Base-by-base conservation (phyloP, 2,797 vertebrate genomes). In the Rhincodon typus region DNA sequence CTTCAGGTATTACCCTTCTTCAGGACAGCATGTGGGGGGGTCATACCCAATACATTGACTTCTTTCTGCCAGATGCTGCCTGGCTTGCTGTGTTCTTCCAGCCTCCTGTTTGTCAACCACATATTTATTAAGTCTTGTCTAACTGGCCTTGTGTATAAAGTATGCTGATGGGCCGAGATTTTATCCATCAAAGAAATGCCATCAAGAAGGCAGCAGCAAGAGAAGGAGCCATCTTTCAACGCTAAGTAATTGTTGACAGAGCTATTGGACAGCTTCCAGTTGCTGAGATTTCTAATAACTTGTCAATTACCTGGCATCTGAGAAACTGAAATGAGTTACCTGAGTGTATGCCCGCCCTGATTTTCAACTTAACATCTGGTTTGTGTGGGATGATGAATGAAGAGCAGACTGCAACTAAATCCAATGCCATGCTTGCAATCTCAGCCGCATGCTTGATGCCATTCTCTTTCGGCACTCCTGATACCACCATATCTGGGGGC, bases 321-420 rank as follows among this genome's bases (percentile, higher is more conserved):
- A n/a, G n/a, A 91, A 57, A 66, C 19, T 19, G 69, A 66, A 42
- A 67, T 30, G 88, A 87, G 67, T 74, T 96, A 98, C 98, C 98
- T 96, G 98, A 98, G 96, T 98, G 98, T 77, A 98, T 97, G 42
- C 98, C 98, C 4, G 97, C 98, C 0, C 98, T 96, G 96, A 98
- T 98, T 96, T 97, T 97, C 95, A 98, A 96, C 97, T 98, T 98
- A 4, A 97, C 97, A 96, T 97, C 97, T 88, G 98, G 98, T 96
- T 98, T 98, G 96, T 98, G 98, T 84, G 98, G 98, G 96, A 98
- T 98, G 97, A 98, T 97, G 96, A 98, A 98, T 13, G 96, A 96
- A 90, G 98, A 97, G 95, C 98, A 97, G 96, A 98, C 97, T 2
- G 96, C 96, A 94, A 98, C 97, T 95, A 98, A 96, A 96, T 98